Evolutionary conservation across 2,113 vertebrate species (phyloP), one percentile per base, ranked within the genome.

Genomic region (Muntiacus muntjak): DNA sequence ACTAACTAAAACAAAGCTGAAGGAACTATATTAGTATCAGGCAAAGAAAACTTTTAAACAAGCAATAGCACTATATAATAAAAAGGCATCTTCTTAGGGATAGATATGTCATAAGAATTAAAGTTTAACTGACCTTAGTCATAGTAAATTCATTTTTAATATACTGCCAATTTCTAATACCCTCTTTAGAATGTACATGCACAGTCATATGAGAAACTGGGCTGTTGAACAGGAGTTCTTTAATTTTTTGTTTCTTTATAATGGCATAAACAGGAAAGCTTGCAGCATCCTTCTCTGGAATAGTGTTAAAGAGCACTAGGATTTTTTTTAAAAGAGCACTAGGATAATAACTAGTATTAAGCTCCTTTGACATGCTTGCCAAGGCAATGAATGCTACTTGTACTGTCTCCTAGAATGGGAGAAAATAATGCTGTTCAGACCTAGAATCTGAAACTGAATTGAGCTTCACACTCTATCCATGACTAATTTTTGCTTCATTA

Each of bases 61-160:
- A 88, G 14, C 67, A 71, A 50, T 62, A 79, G 26, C 30, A 87
- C 25, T 55, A 33, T 28, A 64, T 14, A 55, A 91, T 91, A 71
- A 81, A 64, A 78, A 50, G 30, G 45, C 8, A 33, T 64, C 50
- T 86, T 86, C 47, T 79, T 81, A 81, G 91, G 36, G 43, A 71
- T 19, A 85, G 57, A 81, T 45, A 50, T 4, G 15, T 62, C 57
- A 62, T 40, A 50, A 40, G 58, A 17, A 84, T 5, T 7, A 57
- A 19, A 89, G 50, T 92, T 92, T 52, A 95, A 87, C 1, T 62
- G 28, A 85, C 43, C 57, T 84, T 45, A 84, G 50, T 67, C 50
- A 85, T 9, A 67, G 55, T 78, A 94, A 96, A 78, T 36, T 94
- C 83, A 91, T 88, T 91, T 91, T 88, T 52, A 57, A 94, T 36